Base-by-base conservation (phyloP, 2,797 vertebrate species). In the Meda fulgida region DNA sequence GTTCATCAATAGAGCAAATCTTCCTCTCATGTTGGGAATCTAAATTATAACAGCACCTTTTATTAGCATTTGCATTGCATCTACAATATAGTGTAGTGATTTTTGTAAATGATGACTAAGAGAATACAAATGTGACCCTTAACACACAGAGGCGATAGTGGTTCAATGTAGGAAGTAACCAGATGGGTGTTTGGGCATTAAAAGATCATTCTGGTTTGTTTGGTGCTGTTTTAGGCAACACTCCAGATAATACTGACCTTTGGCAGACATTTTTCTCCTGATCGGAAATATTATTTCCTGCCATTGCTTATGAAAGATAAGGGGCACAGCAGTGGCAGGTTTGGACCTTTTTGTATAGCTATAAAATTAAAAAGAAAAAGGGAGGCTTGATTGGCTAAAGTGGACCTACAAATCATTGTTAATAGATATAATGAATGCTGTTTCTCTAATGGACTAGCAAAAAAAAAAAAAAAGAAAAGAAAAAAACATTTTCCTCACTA, bases 241-340 rank as follows among this genome's bases (percentile, higher is more conserved):
- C 48, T 79, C 53, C 63, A 72, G 73, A 75, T 66, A 78, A 76
- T 34, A 81, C 71, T 86, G 86, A 83, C 80, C 83, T 83, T 87
- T 88, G 83, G 86, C 55, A 86, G 66, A 13, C 23, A 21, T 79
- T 80, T 46, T 70, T 58, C 78, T 86, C 78, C 85, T 84, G 58
- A 73, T 69, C 34, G 84, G 76, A 86, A 84, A 86, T 84, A 87
- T 63, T 84, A 86, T 84, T 88, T 89, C 84, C 84, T 84, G 80
- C 81, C 70, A 29, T 38, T 53, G 55, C 73, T 78, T 38, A 31
- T 79, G 67, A 84, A 86, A 77, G 76, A 84, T 31, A 76, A 78
- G 53, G 75, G 67, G 36, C 10, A 69, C n/a, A 51, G 36, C 29
- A 31, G 31, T 34, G 48, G 21, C 23, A 78, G 23, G 10, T 36